phyloP scores from a whole-genome alignment of 2,113 vertebrate genomes.

The Glaucidium brasilianum region DNA sequence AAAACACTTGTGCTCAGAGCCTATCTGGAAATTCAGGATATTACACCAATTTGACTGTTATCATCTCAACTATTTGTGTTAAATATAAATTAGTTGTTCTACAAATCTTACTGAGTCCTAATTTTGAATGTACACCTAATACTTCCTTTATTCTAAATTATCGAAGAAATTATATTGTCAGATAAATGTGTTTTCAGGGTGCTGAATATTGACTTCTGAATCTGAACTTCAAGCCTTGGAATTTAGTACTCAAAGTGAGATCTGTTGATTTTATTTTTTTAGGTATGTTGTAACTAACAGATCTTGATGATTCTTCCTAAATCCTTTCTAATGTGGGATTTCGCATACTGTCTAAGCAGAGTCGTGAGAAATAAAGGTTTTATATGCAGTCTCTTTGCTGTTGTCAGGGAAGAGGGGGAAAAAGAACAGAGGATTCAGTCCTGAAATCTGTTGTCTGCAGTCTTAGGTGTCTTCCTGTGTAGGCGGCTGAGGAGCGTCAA shows the following conservation, averaged over 20 bases:
- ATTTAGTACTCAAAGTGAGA: background rate
- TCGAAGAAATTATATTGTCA: background rate
- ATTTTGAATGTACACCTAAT: background rate
- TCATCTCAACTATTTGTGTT: background rate
- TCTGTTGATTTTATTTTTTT: background rate
- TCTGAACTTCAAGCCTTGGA: background rate
- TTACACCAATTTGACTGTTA: background rate
- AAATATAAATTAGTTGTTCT: background rate
- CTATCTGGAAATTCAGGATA: background rate
- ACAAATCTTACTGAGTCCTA: background rate
- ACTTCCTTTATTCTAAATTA: background rate
- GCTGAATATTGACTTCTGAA: background rate
- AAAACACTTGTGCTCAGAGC: background rate
- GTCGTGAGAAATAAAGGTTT: background rate
- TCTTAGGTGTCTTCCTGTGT: background rate
- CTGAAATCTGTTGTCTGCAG: background rate
- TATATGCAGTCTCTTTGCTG: background rate
- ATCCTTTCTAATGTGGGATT: background rate
- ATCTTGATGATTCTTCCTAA: background rate
- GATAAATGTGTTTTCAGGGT: background rate
- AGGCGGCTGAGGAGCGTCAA: background rate
- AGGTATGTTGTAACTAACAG: background rate
- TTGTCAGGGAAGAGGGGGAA: background rate
- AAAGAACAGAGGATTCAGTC: background rate
- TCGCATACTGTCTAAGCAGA: background rate